Conservation (phyloP, 2,113 vertebrate genomes). For the Tiliqua scincoides region DNA sequence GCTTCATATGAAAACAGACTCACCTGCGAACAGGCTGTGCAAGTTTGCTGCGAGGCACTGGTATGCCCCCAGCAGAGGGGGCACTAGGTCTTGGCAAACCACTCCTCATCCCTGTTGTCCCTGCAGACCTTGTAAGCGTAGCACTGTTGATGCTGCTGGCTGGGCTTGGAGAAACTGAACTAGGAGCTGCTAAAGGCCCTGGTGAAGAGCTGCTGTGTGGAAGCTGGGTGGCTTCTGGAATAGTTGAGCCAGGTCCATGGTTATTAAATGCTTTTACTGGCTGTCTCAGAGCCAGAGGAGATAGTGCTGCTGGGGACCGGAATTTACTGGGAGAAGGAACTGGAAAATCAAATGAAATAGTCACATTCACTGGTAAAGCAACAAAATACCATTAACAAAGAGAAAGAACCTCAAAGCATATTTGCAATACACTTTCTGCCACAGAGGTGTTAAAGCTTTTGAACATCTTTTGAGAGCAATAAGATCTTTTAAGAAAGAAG, state of each 20-base stretch:
- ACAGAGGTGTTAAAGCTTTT: not conserved
- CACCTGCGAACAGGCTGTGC: conserved; percentile 96
- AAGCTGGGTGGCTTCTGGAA: conserved; percentile 74
- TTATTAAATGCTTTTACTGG: conserved; percentile 91
- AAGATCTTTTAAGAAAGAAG: not conserved
- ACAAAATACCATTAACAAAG: not conserved
- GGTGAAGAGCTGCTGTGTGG: conserved; percentile 77
- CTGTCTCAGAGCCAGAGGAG: conserved; percentile 92
- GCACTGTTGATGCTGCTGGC: conserved; percentile 78
- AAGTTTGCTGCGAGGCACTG: conserved; percentile 97
- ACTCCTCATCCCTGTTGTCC: conserved; percentile 80
- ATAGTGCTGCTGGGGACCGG: conserved; percentile 88
- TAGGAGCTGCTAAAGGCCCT: conserved; percentile 72
- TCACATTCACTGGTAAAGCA: not conserved
- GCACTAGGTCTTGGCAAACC: conserved; percentile 92
- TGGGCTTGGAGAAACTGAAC: conserved; percentile 71
- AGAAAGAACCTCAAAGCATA: not conserved
- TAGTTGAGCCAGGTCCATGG: conserved; percentile 75
- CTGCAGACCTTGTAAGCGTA: conserved; percentile 88
- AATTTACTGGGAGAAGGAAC: conserved; percentile 97
- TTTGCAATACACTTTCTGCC: not conserved
- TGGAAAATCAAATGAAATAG: conserved; percentile 64
- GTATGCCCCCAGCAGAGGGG: conserved; percentile 85
- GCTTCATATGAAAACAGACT: conserved; percentile 27
- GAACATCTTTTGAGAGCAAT: not conserved